Conservation (phyloP, 2,113 vertebrate species). For the Trachemys scripta region DNA sequence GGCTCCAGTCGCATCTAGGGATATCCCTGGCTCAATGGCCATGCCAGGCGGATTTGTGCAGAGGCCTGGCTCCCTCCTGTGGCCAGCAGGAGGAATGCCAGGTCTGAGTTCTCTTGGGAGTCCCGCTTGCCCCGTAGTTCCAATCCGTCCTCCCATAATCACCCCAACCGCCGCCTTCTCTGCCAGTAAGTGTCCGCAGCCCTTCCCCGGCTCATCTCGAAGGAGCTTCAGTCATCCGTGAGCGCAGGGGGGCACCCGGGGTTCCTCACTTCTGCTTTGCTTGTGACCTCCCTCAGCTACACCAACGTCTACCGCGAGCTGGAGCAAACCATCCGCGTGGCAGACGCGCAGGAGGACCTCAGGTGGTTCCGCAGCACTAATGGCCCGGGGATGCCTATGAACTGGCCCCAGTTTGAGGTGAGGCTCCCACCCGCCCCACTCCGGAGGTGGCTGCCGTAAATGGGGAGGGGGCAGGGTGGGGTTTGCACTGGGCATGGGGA, state of each 20-base stretch:
- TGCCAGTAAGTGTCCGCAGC: neutral
- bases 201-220: neutral
- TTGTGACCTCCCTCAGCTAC: constrained; percentile 82
- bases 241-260: neutral
- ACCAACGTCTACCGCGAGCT: constrained; percentile 93
- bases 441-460: accelerated
- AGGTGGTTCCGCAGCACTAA: constrained; percentile 98
- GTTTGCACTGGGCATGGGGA: neutral
- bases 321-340: constrained; percentile 91
- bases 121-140: accelerated
- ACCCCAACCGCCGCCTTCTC: neutral
- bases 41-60: accelerated
- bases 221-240: neutral
- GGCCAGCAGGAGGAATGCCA: neutral
- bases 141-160: accelerated
- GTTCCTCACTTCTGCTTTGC: neutral
- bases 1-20: neutral
- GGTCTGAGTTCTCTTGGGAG: accelerated
- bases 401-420: constrained; percentile 98
- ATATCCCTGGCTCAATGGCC: neutral
- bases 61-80: accelerated
- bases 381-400: constrained; percentile 96
- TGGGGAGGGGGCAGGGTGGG: neutral
- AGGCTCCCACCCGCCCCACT: neutral
- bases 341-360: constrained; percentile 96